Evolutionary conservation across 1,140 invertebrate genomes (phyloP), one percentile per base, ranked within the genome.

Genomic region (Anthonomus grandis): DNA sequence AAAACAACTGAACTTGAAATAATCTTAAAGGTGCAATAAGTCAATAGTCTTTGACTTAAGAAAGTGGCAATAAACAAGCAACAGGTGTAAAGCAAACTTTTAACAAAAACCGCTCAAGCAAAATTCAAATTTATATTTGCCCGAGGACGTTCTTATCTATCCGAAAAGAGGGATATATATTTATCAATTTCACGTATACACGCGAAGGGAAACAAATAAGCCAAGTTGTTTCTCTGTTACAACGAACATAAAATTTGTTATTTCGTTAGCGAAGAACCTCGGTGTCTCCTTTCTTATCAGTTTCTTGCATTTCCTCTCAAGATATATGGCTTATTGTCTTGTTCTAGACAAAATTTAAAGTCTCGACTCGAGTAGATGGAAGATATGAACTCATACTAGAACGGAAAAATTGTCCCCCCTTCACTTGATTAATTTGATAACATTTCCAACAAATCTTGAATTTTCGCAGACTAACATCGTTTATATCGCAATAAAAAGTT

Each of bases 181-280:
- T 52, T 52, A 52, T 52, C 49, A 52, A 52, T 52, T 52, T 52
- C 49, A 52, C 49, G 49, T 41, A 52, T 52, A 52, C 42, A 52
- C 31, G 49, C 49, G 49, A 52, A 52, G 27, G 38, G 49, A 52
- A 41, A 52, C 49, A 52, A 52, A 52, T 42, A 52, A 41, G 49
- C 38, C 6, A 15, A 42, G 21, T 19, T 19, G 37, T 41, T 52
- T 52, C 38, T 38, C 46, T 38, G 24, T 52, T 52, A 27, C 49
- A 52, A n/a, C n/a, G n/a, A 52, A 52, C 49, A 52, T 52, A 52
- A 52, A 52, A 52, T 52, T 52, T 52, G 49, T 52, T 52, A 52
- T 52, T 52, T 52, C 49, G 49, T 52, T 52, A 52, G 49, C 27
- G 49, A 15, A 41, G 49, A n/a, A 52, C 49, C 38, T 52, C 49